A percentile compares a stretch with the other conserved stretches of the same genome.
Evolutionary conservation across 2,888 invertebrate species (phyloP).

Genomic region (Ormyrus rosae): DNA sequence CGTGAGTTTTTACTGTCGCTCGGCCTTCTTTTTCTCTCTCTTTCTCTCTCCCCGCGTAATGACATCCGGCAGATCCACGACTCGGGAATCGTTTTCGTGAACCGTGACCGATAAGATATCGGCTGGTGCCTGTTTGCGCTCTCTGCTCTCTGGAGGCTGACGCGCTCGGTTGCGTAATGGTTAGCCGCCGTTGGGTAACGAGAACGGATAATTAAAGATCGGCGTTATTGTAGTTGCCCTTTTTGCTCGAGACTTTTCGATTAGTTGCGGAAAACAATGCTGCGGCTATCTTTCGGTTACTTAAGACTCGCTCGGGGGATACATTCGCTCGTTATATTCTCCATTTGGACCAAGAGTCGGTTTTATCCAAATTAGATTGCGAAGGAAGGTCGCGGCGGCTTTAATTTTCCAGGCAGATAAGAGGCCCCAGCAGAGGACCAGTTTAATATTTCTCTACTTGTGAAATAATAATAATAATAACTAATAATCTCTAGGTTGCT

Average conservation of each 20-base stretch:
- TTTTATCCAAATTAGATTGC: too few relatives aligned
- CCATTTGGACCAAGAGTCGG: too few relatives aligned
- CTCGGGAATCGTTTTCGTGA: slow-evolving; percentile 54
- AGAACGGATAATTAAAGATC: slow-evolving; percentile 37
- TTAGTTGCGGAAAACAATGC: too few relatives aligned
- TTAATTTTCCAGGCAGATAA: too few relatives aligned
- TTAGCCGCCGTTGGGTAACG: slow-evolving; percentile 11
- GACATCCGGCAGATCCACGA: slow-evolving; percentile 51
- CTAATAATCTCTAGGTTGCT: too few relatives aligned
- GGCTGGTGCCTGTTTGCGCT: slow-evolving; percentile 1
- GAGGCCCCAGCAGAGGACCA: too few relatives aligned
- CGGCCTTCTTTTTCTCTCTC: background rate
- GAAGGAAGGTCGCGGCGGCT: too few relatives aligned
- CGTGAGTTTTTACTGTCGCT: background rate
- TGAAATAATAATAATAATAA: too few relatives aligned
- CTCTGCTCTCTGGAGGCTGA: background rate
- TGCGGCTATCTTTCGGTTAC: too few relatives aligned
- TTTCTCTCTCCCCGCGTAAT: slow-evolving; percentile 3
- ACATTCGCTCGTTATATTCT: too few relatives aligned
- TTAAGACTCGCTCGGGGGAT: too few relatives aligned
- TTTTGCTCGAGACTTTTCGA: background rate
- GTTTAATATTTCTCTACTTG: too few relatives aligned
- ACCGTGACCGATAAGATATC: slow-evolving; percentile 55
- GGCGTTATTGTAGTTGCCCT: slow-evolving; percentile 41
- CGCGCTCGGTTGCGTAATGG: background rate